Evolutionary conservation across 2,113 vertebrate species (phyloP), one percentile per base, ranked within the genome.

Genomic region (Mirza zaza): DNA sequence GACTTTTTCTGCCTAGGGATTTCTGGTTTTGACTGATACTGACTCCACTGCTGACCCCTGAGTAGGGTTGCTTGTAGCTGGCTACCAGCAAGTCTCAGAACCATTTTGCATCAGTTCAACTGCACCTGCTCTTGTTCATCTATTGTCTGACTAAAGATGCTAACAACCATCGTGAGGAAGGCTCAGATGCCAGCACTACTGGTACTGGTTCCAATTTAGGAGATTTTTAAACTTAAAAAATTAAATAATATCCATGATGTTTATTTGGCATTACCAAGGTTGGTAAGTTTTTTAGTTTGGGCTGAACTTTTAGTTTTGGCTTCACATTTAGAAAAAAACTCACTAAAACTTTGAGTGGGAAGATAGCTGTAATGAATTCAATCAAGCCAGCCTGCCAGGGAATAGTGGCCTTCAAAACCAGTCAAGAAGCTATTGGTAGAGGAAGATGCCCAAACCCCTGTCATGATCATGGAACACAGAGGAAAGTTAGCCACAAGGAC

Each of bases 141-240:
- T 76, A 84, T 55, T 23, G 29, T 73, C 27, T 95, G 45, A 55
- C 21, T 84, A 52, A 50, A 61, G 39, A 87, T 65, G 71, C 65
- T 84, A 65, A 65, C 1, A 48, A 34, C 36, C 8, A n/a, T 39
- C 65, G 34, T 50, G 55, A 94, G 63, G 76, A 93, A 61, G 59
- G 14, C 32, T 96, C 73, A 55, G 10, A 45, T 87, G 55, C n/a
- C 23, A 45, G 80, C 8, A 94, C 50, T 36, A 68, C 29, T 85
- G 55, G 50, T 68, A 76, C n/a, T 77, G 36, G n/a, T 87, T 95
- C 23, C 20, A 75, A 6, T 82, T 77, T 94, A 20, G 29, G 61
- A 83, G 39, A 67, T 50, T 94, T 92, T 92, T 79, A 90, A 96
- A 88, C 42, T 87, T 95, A 52, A 79, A 88, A 86, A 84, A 50